These are phyloP conservation scores for Elaphurus davidianus DNA, from an alignment of 2,113 vertebrate genomes.

Conservation along the genomic window DNA sequence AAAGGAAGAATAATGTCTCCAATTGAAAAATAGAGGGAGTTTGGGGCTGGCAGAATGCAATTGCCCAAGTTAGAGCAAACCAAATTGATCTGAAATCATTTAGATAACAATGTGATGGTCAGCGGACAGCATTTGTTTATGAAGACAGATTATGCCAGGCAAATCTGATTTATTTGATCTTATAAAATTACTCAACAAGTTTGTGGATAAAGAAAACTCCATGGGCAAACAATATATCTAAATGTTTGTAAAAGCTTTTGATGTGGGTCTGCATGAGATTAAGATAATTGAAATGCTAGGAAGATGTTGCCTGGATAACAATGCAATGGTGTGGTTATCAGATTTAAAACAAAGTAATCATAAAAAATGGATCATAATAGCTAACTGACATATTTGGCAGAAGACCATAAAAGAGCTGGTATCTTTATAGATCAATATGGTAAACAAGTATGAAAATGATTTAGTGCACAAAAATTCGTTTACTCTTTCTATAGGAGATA, in stretches of 20 bases:
- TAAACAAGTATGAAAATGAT: slow-evolving; percentile 45
- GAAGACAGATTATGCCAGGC: slow-evolving; percentile 72
- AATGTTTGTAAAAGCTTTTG: slow-evolving; percentile 70
- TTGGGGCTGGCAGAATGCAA: slow-evolving; percentile 70
- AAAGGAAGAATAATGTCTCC: slow-evolving; percentile 73
- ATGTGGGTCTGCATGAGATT: slow-evolving; percentile 64
- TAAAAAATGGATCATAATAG: slow-evolving; percentile 57
- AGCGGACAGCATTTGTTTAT: slow-evolving; percentile 70
- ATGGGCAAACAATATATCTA: slow-evolving; percentile 69
- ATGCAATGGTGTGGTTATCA: slow-evolving; percentile 57
- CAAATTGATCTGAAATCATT: slow-evolving; percentile 77
- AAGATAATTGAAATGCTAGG: slow-evolving; percentile 70
- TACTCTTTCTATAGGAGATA: neutral
- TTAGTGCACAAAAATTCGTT: slow-evolving; percentile 31
- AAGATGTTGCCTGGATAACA: slow-evolving; percentile 64
- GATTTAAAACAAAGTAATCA: slow-evolving; percentile 63
- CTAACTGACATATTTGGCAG: slow-evolving; percentile 25
- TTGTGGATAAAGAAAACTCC: slow-evolving; percentile 69
- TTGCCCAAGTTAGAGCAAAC: slow-evolving; percentile 68
- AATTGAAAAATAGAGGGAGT: slow-evolving; percentile 70
- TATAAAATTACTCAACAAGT: slow-evolving; percentile 75
- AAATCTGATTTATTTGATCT: slow-evolving; percentile 73
- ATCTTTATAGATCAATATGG: slow-evolving; percentile 30
- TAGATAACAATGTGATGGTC: slow-evolving; percentile 72
- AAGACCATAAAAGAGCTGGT: slow-evolving; percentile 25